Percentiles rank a stretch among this genome's conserved stretches.
Conservation (phyloP, 2,113 vertebrate species). For the Paralichthys olivaceus region DNA sequence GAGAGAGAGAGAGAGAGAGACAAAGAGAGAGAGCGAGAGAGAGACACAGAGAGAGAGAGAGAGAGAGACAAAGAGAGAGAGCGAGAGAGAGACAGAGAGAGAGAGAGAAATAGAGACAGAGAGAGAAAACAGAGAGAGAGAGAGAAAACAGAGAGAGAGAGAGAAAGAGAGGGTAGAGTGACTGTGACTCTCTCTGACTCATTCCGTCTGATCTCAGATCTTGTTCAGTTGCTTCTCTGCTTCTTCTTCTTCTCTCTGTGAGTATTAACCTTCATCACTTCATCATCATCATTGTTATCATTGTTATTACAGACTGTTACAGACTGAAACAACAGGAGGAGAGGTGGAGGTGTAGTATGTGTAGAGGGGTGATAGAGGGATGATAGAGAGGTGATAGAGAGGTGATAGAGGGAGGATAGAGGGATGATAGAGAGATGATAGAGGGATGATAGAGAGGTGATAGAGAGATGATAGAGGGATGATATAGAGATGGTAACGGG, state of each 20-base stretch:
- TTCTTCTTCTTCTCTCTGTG: constrained; percentile 30
- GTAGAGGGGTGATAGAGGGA: too few species aligned
- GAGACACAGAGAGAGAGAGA: too few species aligned
- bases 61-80: neutral
- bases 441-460: too few species aligned
- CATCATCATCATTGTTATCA: neutral
- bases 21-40: too few species aligned
- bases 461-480: too few species aligned
- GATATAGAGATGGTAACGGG: too few species aligned
- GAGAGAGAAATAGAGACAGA: too few species aligned
- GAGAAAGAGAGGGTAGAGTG: neutral
- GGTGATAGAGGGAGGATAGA: too few species aligned
- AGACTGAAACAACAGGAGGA: too few species aligned
- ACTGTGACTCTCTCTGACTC: constrained; percentile 17
- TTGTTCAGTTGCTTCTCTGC: constrained; percentile 28
- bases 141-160: constrained; percentile 5
- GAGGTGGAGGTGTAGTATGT: too few species aligned
- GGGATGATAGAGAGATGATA: too few species aligned
- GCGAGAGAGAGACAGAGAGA: neutral
- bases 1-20: neutral
- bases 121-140: neutral
- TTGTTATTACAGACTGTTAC: neutral
- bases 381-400: too few species aligned
- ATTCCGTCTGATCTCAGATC: constrained; percentile 35
- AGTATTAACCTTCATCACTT: constrained; percentile 39